Percentiles rank a stretch among this genome's conserved stretches.
Evolutionary conservation across 1,140 invertebrate genomes (phyloP).

Genomic region (Cydia fagiglandana): DNA sequence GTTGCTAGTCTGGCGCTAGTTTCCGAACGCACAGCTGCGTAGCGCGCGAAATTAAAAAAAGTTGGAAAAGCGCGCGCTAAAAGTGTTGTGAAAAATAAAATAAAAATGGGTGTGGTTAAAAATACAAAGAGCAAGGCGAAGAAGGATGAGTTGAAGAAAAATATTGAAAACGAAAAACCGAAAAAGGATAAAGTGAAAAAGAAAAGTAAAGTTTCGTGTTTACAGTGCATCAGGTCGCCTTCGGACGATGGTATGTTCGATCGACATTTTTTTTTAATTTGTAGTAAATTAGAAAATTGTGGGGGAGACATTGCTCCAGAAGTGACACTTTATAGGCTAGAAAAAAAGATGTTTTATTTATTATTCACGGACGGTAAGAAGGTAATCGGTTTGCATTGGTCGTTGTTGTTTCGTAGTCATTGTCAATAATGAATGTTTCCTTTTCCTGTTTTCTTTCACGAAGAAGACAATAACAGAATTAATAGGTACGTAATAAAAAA

Average conservation of each 20-base stretch:
- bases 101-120: conserved; percentile 76
- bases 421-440: conserved; percentile 19
- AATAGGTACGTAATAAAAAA: neutral
- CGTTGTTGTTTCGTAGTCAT: neutral
- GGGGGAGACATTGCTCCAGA: too few species aligned
- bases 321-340: neutral
- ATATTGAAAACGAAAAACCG: conserved; percentile 58
- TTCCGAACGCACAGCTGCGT: conserved; percentile 65
- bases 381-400: conserved; percentile 3
- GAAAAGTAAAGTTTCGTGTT: conserved; percentile 75
- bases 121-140: conserved; percentile 63
- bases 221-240: conserved; percentile 73
- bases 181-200: conserved; percentile 74
- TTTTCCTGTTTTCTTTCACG: conserved; percentile 24
- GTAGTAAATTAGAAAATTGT: neutral
- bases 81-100: conserved; percentile 39
- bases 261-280: neutral
- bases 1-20: conserved; percentile 73
- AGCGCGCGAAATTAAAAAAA: conserved; percentile 53
- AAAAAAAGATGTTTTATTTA: conserved; percentile 9
- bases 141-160: conserved; percentile 54
- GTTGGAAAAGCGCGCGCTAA: conserved; percentile 49
- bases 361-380: conserved; percentile 3
- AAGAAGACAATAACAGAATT: neutral
- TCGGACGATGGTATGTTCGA: conserved; percentile 60